Percentiles rank a stretch among this genome's conserved stretches.
phyloP scores from a whole-genome alignment of 1,140 invertebrate genomes.

The Lucilia sericata region DNA sequence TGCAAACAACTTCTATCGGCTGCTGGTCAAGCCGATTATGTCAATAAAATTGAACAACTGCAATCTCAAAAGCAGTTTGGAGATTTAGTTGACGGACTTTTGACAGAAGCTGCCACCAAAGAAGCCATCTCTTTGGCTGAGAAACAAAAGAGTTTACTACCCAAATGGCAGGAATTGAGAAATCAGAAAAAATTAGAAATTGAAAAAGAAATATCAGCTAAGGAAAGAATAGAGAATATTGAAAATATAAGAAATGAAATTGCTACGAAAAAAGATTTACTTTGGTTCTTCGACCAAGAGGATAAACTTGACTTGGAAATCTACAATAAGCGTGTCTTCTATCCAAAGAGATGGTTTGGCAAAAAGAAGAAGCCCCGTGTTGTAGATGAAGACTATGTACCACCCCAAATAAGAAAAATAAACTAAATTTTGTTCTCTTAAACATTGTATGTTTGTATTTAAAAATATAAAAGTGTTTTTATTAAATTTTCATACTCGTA shows the following conservation, averaged over 20 bases:
- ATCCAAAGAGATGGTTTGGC: constrained; percentile 67
- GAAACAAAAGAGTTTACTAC: constrained; percentile 66
- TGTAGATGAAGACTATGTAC: constrained; percentile 75
- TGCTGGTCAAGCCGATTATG: constrained; percentile 38
- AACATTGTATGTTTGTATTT: constrained; percentile 8
- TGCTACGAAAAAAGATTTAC: constrained; percentile 73
- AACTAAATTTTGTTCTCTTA: background rate
- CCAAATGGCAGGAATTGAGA: constrained; percentile 69
- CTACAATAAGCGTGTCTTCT: constrained; percentile 71
- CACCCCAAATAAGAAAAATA: constrained; percentile 71
- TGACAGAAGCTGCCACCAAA: constrained; percentile 69
- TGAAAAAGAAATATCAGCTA: constrained; percentile 45
- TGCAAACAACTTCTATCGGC: background rate
- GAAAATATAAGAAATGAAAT: constrained; percentile 73
- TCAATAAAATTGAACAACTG: constrained; percentile 20
- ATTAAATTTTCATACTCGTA: background rate
- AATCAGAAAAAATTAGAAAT: constrained; percentile 53
- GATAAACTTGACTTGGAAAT: constrained; percentile 80
- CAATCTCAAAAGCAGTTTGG: background rate
- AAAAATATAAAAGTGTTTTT: constrained; percentile 14
- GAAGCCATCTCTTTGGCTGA: constrained; percentile 71
- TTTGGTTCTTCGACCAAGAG: constrained; percentile 85
- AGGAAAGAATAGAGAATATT: constrained; percentile 70
- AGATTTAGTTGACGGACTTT: background rate
- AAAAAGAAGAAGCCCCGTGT: constrained; percentile 69